A percentile compares a stretch with the other conserved stretches of the same genome.
Conservation (phyloP, 23 tunicate species). For the Trididemnum nubilum region DNA sequence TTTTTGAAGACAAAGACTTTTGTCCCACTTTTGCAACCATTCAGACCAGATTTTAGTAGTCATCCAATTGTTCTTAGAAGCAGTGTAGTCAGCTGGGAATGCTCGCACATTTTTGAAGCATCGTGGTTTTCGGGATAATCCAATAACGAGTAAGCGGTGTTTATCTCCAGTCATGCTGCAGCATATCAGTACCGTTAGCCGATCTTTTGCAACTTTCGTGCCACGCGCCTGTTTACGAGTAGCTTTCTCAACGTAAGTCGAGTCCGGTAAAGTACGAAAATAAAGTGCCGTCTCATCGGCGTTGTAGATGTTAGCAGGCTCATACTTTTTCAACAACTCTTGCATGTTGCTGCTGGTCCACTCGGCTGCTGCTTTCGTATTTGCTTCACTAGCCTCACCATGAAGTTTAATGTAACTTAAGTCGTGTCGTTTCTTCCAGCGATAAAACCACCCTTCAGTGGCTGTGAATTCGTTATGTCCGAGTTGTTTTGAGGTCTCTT, state of each 20-base stretch:
- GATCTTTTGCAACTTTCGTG: constrained; percentile 9
- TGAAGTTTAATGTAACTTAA: constrained; percentile 12
- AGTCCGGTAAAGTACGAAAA: constrained; percentile 26
- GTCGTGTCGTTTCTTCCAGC: constrained; percentile 33
- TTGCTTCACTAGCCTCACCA: constrained; percentile 28
- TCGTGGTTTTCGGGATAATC: constrained; percentile 6
- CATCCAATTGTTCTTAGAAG: constrained; percentile 18
- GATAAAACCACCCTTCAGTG: constrained; percentile 34
- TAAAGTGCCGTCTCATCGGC: constrained; percentile 16
- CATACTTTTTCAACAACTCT: constrained; percentile 14
- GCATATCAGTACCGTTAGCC: constrained; percentile 29
- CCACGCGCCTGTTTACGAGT: constrained; percentile 19
- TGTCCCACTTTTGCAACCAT: constrained; percentile 18
- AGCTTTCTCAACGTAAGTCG: constrained; percentile 8
- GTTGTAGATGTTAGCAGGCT: constrained; percentile 26
- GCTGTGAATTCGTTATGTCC: constrained; percentile 29
- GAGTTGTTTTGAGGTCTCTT: constrained; percentile 32
- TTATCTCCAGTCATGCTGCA: constrained; percentile 25
- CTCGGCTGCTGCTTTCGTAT: constrained; percentile 22
- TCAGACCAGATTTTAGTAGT: constrained; percentile 18
- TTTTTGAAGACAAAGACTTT: constrained; percentile 2
- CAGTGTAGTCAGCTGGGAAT: constrained; percentile 5
- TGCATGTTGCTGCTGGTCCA: constrained; percentile 31
- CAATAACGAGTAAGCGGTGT: constrained; percentile 21
- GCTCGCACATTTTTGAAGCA: constrained; percentile 19